These are phyloP conservation scores for Alviniconcha strummeri DNA, from an alignment of 2,888 invertebrate species.

Conservation along the genomic window DNA sequence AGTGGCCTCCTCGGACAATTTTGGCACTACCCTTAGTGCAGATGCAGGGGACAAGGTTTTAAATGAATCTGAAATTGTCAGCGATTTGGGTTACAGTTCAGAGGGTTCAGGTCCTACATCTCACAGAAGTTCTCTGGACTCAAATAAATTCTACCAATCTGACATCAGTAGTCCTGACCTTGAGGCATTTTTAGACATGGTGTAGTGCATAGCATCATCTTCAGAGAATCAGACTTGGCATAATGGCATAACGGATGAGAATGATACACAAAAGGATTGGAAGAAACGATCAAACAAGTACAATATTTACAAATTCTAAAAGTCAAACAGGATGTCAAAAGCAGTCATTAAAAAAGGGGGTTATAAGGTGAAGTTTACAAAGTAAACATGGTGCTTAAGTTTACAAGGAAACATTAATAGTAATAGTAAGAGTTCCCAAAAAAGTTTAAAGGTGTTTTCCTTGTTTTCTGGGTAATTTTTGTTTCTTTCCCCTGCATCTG, in stretches of 20 bases:
- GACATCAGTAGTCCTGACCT: constrained; percentile 17
- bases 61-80: constrained; percentile 1
- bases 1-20: neutral
- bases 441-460: too few species aligned
- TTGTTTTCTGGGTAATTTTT: neutral
- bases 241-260: too few species aligned
- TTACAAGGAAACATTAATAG: too few species aligned
- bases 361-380: too few species aligned
- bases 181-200: neutral
- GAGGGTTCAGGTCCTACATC: constrained; percentile 12
- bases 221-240: neutral
- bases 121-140: neutral
- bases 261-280: too few species aligned
- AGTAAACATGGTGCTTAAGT: too few species aligned
- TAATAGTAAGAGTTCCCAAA: too few species aligned
- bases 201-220: neutral
- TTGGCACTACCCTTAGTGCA: neutral
- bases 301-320: too few species aligned
- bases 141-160: neutral
- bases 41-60: constrained; percentile 12
- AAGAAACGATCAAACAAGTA: too few species aligned
- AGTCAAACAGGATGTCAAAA: too few species aligned
- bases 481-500: neutral
- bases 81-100: constrained; percentile 13
- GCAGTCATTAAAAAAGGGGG: too few species aligned